Evolutionary conservation across 1,140 invertebrate species (phyloP), one percentile per base, ranked within the genome.

Genomic region (Penaeus vannamei): DNA sequence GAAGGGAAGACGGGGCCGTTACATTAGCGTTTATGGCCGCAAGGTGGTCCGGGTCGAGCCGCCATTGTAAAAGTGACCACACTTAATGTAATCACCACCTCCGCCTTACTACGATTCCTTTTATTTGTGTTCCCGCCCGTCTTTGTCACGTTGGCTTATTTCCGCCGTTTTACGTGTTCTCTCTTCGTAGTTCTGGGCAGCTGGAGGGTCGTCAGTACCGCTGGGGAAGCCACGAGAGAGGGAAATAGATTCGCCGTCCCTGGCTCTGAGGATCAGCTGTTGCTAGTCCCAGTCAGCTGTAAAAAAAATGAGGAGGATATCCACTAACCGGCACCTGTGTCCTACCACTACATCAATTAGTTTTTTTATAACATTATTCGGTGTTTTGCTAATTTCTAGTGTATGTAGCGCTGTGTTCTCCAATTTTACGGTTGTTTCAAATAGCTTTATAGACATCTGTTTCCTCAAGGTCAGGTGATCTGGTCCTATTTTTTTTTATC

Each of bases 1-100:
- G 53, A 53, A 76, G 72, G 42, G 72, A 76, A 20, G 72, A 20
- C 19, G 4, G 72, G 22, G 29, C 72, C 72, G 42, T 76, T 76
- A 76, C 72, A 76, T 76, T 36, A 23, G 42, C 53, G 72, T 76
- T 76, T 76, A 76, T 76, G 72, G 42, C 29, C 72, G 72, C 72
- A 29, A 76, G 72, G 72, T 76, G 72, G 72, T 29, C 22, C 10
- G 12, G 72, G 72, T 76, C 72, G 72, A 76, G 29, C 72, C 72
- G 72, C 72, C 72, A 36, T 36, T 76, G 72, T 76, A 76, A 76
- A 76, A 76, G 72, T 76, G 72, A 76, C 72, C 72, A 36, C 72
- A 76, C 29, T 29, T 29, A 29, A 29, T 20, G 72, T 76, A 76
- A 76, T 36, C 22, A 76, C 29, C 42, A 36, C 72, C 72, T 36